phyloP scores from a whole-genome alignment of 2,888 invertebrate species.

The Malthinus seriepunctatus region DNA sequence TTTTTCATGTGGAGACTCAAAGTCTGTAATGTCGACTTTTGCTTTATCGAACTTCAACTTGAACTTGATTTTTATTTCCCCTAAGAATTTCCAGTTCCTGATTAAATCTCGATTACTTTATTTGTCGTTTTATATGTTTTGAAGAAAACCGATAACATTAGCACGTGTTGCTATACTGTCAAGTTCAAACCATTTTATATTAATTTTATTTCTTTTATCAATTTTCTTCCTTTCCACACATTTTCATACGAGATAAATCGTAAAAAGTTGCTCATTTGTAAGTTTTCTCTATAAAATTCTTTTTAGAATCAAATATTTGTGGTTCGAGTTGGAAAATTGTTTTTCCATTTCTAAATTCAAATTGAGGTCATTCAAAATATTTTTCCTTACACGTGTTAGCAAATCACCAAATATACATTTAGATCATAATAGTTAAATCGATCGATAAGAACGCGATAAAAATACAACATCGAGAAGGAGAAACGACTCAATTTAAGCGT shows the following conservation, averaged over 20 bases:
- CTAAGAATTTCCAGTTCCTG: not conserved
- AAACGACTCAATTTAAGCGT: no score
- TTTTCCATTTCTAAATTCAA: no score
- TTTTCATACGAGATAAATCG: not conserved
- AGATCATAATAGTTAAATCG: no score
- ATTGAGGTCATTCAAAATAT: no score
- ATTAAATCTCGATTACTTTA: slow-evolving; percentile 2
- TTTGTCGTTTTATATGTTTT: not conserved
- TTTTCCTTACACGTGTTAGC: no score
- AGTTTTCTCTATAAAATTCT: no score
- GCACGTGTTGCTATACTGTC: slow-evolving; percentile 2
- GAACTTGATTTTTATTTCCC: slow-evolving; percentile 11
- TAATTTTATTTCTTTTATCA: not conserved
- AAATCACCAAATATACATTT: no score
- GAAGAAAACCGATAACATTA: slow-evolving; percentile 3
- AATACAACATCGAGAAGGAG: no score
- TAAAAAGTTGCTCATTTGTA: no score
- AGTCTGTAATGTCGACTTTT: slow-evolving; percentile 1
- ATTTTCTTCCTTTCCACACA: not conserved
- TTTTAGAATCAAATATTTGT: no score
- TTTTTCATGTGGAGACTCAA: not conserved
- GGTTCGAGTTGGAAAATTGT: no score
- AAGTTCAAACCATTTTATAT: slow-evolving; percentile 4
- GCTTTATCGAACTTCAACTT: slow-evolving; percentile 15
- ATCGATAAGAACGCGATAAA: no score